Percentiles rank a stretch among this genome's conserved stretches.
Conservation (phyloP, 2,888 invertebrate species). For the Ommatoiulus sabulosus region DNA sequence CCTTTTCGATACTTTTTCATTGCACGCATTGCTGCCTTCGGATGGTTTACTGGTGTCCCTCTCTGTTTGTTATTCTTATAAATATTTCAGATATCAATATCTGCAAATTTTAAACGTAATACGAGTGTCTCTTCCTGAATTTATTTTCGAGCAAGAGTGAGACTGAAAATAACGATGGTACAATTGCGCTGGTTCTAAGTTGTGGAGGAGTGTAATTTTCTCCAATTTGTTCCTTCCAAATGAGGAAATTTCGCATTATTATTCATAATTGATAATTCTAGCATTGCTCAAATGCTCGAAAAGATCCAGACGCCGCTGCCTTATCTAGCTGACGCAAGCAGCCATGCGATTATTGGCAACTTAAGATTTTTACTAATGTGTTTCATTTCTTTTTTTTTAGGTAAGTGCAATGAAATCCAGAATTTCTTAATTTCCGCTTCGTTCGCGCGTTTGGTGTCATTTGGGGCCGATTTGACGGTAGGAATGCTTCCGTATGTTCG, state of each 20-base stretch:
- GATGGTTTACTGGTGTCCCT: too few relatives aligned
- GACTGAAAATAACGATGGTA: too few relatives aligned
- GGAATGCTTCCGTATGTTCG: background rate
- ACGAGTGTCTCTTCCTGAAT: too few relatives aligned
- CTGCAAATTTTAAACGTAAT: too few relatives aligned
- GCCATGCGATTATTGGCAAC: background rate
- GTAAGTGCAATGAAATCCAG: background rate
- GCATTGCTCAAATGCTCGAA: background rate
- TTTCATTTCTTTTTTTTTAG: background rate
- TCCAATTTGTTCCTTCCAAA: background rate
- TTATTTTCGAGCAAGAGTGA: too few relatives aligned
- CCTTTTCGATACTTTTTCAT: too few relatives aligned
- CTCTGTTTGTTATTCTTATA: too few relatives aligned
- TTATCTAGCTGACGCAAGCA: background rate
- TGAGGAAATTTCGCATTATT: background rate
- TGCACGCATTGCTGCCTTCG: too few relatives aligned
- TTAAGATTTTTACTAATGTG: constrained; percentile 12
- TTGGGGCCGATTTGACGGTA: constrained; percentile 16
- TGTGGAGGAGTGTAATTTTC: too few relatives aligned
- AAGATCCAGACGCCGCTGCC: background rate
- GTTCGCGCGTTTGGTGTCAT: background rate
- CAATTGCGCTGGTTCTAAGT: too few relatives aligned
- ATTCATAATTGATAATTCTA: background rate
- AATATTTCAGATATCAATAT: too few relatives aligned
- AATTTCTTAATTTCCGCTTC: constrained; percentile 15